Base-by-base conservation (phyloP, 2,888 invertebrate species). In the Drosophila putrida region DNA sequence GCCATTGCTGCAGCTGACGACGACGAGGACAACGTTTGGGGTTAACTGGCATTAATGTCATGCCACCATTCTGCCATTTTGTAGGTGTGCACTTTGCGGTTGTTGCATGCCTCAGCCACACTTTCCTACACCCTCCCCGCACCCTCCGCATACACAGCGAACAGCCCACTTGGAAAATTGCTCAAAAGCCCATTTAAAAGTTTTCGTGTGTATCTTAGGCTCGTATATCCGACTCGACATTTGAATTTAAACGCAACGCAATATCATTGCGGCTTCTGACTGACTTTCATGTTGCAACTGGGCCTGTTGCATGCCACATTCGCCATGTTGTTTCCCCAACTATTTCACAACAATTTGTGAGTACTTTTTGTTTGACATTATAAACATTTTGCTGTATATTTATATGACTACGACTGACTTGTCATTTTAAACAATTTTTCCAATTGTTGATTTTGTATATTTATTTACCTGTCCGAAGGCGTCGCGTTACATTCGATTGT, bases 1-100 rank as follows among this genome's bases (percentile, higher is more conserved):
- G 68, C 78, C 69, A 78, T 76, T 41, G 76, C 82, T 85, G 86
- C 88, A 71, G 81, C 74, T 83, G 81, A 80, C 71, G 68, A 78
- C 69, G 69, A 75, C 64, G 79, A 71, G 70, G 57, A 75, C 86
- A 79, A 78, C 88, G 80, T 82, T 83, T 76, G 88, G 90, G 88
- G 86, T 83, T 89, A 83, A 89, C 86, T 89, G 90, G 83, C 90
- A 83, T 89, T 83, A 83, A 83, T 83, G 90, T 82, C 83, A 89
- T 70, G 69, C 88, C 71, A 79, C 51, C 80, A 71, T 82, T 66
- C 80, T 74, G 78, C 41, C 70, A 73, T 74, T 86, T 67, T 68
- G 71, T 72, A 74, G 85, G 69, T 82, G 83, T 76, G 55, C 80
- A 79, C 71, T 79, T 79, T 79, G 80, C 65, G 84, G 84, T 70